Evolutionary conservation across 2,888 invertebrate species (phyloP).

Genomic region (Hecatera dysodea): DNA sequence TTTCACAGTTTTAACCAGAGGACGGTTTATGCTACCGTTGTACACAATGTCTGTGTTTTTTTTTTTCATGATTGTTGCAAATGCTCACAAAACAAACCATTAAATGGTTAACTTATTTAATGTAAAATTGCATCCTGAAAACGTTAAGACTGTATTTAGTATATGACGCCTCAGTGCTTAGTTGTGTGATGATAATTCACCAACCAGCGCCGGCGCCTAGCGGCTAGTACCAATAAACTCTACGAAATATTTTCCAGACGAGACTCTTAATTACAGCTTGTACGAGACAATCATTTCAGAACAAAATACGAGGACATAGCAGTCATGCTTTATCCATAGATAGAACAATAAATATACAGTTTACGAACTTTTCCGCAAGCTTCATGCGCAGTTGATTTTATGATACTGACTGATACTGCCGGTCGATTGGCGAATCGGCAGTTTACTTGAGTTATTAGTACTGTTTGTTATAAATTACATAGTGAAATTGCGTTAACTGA

Average conservation of each 20-base stretch:
- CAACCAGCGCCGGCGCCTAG: slow-evolving; percentile 38
- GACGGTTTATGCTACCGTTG: background rate
- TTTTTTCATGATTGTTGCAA: background rate
- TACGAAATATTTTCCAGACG: slow-evolving; percentile 43
- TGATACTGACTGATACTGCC: slow-evolving; percentile 33
- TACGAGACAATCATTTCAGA: slow-evolving; percentile 30
- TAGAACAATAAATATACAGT: slow-evolving; percentile 20
- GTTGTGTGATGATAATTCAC: slow-evolving; percentile 32
- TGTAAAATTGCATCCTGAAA: background rate
- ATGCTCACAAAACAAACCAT: background rate
- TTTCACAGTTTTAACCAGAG: slow-evolving; percentile 3
- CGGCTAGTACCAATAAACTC: slow-evolving; percentile 44
- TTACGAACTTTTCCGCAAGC: slow-evolving; percentile 46
- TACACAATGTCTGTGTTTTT: slow-evolving; percentile 2
- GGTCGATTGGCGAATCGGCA: slow-evolving; percentile 45
- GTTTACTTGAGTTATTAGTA: slow-evolving; percentile 62
- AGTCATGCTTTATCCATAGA: slow-evolving; percentile 26
- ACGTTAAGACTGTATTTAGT: background rate
- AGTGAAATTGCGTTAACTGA: slow-evolving; percentile 49
- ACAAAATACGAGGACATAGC: slow-evolving; percentile 12
- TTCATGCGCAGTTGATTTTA: slow-evolving; percentile 49
- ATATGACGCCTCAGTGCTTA: slow-evolving; percentile 24
- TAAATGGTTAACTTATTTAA: slow-evolving; percentile 21
- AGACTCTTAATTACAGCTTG: slow-evolving; percentile 39
- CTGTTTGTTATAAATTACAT: slow-evolving; percentile 37